phyloP scores from a whole-genome alignment of 2,888 invertebrate genomes.

The Mythimna albipuncta region DNA sequence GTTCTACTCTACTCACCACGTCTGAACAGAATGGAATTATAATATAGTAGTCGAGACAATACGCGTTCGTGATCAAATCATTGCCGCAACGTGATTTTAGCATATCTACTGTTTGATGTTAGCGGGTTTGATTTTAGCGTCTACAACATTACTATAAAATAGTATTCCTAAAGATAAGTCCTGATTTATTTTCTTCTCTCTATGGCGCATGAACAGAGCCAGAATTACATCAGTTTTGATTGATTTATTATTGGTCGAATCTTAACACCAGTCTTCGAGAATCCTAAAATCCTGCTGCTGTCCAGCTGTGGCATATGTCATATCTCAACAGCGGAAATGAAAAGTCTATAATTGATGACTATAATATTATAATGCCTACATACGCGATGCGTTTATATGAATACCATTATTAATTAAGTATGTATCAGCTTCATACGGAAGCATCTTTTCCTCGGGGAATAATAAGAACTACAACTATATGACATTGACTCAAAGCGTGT shows the following conservation, averaged over 20 bases:
- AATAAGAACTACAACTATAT: constrained; percentile 29
- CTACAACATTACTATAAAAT: not conserved
- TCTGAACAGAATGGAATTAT: not conserved
- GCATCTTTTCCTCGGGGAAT: constrained; percentile 50
- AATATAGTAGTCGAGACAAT: not conserved
- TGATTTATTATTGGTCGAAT: not conserved
- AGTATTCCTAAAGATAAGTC: not conserved
- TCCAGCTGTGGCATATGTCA: not conserved
- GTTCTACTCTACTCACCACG: constrained; percentile 3
- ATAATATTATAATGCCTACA: constrained; percentile 38
- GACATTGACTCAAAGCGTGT: constrained; percentile 36
- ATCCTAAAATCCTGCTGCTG: not conserved
- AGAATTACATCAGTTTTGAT: not conserved
- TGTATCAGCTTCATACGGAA: constrained; percentile 49
- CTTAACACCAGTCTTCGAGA: not conserved
- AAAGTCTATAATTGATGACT: constrained; percentile 22
- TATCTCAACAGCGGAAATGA: constrained; percentile 27
- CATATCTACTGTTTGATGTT: not conserved
- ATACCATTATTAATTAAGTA: constrained; percentile 35
- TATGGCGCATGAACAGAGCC: not conserved
- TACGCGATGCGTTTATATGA: constrained; percentile 37
- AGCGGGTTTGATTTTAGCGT: not conserved
- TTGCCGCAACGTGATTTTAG: constrained; percentile 1
- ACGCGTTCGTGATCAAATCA: constrained; percentile 21
- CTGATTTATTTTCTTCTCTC: not conserved